phyloP scores from a whole-genome alignment of 2,888 invertebrate genomes.

The Chloroclystis v-ata region DNA sequence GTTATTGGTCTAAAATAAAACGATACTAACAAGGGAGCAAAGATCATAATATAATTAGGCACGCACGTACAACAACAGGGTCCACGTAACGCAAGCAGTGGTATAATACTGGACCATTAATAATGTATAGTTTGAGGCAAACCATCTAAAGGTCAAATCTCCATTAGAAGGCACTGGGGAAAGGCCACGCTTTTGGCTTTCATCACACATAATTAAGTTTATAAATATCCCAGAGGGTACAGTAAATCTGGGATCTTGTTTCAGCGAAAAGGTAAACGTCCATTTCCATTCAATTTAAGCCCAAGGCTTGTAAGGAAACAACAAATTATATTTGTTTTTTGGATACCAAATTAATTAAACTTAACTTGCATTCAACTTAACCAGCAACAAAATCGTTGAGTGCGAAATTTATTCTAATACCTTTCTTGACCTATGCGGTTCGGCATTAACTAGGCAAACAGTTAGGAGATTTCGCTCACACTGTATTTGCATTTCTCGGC shows the following conservation, averaged over 20 bases:
- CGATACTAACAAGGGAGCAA: no score
- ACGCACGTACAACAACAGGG: neutral
- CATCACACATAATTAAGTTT: constrained; percentile 42
- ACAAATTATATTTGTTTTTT: no score
- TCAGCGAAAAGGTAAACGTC: neutral
- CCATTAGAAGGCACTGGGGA: constrained; percentile 47
- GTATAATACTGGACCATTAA: constrained; percentile 47
- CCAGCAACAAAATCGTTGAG: neutral
- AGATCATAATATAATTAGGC: no score
- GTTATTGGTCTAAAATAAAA: neutral
- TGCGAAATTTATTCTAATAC: constrained; percentile 11
- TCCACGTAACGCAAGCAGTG: constrained; percentile 22
- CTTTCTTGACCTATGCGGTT: constrained; percentile 29
- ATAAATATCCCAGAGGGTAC: constrained; percentile 16
- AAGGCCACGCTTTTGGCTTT: constrained; percentile 57
- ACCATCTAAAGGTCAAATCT: constrained; percentile 55
- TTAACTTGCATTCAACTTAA: no score
- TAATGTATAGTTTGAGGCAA: constrained; percentile 54
- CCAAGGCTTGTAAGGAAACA: no score
- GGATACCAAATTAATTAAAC: no score
- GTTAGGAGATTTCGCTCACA: constrained; percentile 42
- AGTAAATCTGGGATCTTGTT: constrained; percentile 3
- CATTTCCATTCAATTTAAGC: no score
- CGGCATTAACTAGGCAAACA: constrained; percentile 29
- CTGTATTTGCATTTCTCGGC: constrained; percentile 56